phyloP scores from a whole-genome alignment of 2,797 vertebrate species.

The Peromyscus attwateri region DNA sequence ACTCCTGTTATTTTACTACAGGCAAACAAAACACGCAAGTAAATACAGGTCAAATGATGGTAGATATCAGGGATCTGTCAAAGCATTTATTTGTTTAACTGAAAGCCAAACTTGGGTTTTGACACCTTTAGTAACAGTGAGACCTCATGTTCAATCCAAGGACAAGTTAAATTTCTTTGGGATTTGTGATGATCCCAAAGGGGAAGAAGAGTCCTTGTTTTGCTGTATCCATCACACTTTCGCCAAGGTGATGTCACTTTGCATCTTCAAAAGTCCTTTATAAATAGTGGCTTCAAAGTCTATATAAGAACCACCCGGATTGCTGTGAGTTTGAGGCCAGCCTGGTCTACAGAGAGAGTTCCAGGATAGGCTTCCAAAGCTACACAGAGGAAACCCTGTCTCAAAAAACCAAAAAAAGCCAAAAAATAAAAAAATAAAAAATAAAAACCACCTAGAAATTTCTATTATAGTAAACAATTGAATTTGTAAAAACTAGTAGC shows the following conservation, averaged over 20 bases:
- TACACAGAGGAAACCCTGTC: no score
- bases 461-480: neutral
- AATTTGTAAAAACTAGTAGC: conserved; percentile 28
- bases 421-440: no score
- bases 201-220: neutral
- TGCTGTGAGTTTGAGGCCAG: no score
- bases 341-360: no score
- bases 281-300: neutral
- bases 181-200: neutral
- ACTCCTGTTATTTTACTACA: neutral
- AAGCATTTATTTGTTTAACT: conserved; percentile 24
- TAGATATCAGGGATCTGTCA: neutral
- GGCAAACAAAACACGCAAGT: neutral
- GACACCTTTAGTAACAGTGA: neutral
- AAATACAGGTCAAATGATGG: neutral
- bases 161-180: neutral
- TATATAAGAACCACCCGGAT: neutral
- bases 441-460: neutral
- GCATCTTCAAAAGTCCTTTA: neutral
- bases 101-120: neutral
- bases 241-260: neutral
- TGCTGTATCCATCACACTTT: neutral
- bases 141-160: neutral
- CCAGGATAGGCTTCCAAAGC: no score
- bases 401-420: no score